These are phyloP conservation scores for Colossoma macropomum DNA, from an alignment of 2,113 vertebrate genomes.

Conservation along the genomic window DNA sequence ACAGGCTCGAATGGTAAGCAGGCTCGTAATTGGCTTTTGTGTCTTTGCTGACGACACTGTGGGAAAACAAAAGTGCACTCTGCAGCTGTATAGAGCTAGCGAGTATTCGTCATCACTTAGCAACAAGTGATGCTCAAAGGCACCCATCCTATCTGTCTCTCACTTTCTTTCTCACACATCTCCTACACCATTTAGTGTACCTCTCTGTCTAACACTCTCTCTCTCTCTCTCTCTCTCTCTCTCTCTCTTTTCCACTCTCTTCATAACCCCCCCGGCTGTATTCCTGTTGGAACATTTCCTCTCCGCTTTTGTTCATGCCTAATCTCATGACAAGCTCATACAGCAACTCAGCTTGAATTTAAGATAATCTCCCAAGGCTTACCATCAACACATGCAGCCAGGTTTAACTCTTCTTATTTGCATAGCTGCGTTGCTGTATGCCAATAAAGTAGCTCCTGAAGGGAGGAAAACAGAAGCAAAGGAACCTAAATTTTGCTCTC, in stretches of 20 bases:
- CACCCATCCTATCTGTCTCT: slow-evolving; percentile 24
- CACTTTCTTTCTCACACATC: neutral
- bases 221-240: neutral
- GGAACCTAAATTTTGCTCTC: neutral
- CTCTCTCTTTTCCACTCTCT: neutral
- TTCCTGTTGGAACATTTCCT: neutral
- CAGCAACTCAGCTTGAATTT: neutral
- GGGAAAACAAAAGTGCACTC: slow-evolving; percentile 40
- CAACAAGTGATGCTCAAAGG: slow-evolving; percentile 46
- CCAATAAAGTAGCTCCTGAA: neutral
- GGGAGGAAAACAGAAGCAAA: neutral
- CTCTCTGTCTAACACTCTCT: neutral
- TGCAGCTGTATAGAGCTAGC: slow-evolving; percentile 27
- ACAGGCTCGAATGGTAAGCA: slow-evolving; percentile 23
- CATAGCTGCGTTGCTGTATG: neutral
- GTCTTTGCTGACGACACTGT: slow-evolving; percentile 34
- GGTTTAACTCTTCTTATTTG: neutral
- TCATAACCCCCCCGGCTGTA: neutral
- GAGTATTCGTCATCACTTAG: slow-evolving; percentile 49
- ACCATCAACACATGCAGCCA: neutral
- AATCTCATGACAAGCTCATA: neutral
- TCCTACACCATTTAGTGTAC: slow-evolving; percentile 7
- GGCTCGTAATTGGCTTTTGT: slow-evolving; percentile 50
- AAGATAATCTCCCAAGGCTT: slow-evolving; percentile 19
- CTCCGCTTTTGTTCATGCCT: slow-evolving; percentile 10